Evolutionary conservation across 1,140 invertebrate species (phyloP).

Genomic region (Anoplophora glabripennis): DNA sequence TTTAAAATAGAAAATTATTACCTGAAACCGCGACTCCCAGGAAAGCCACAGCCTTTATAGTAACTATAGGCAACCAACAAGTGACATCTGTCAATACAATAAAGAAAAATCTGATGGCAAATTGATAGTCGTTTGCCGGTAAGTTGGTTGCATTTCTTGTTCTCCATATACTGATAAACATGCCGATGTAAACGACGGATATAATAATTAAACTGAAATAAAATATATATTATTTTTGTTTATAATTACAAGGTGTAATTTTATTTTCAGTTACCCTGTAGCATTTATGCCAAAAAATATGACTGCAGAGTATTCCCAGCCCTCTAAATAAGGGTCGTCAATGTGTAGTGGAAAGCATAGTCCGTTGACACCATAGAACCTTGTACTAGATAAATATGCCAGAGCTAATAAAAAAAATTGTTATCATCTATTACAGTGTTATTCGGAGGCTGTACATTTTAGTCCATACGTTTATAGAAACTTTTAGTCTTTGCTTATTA

Average conservation of each 20-base stretch:
- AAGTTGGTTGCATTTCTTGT: conserved; percentile 61
- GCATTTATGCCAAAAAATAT: conserved; percentile 70
- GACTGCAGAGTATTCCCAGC: conserved; percentile 75
- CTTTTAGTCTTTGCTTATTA: too few species aligned
- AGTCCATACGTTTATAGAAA: too few species aligned
- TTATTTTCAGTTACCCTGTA: conserved; percentile 50
- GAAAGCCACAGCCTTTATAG: conserved; percentile 65
- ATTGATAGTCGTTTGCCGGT: conserved; percentile 62
- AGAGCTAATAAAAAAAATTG: conserved; percentile 51
- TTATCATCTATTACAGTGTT: too few species aligned
- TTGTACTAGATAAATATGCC: conserved; percentile 60
- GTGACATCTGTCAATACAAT: conserved; percentile 72
- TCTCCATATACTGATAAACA: conserved; percentile 64
- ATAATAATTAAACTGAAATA: conserved; percentile 60
- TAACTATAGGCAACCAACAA: conserved; percentile 74
- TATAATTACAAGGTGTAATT: neutral
- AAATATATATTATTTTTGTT: conserved; percentile 7
- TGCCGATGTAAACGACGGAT: conserved; percentile 59
- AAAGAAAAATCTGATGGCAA: conserved; percentile 71
- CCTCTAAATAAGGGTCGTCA: conserved; percentile 64
- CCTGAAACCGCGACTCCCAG: conserved; percentile 54
- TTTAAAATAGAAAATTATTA: neutral
- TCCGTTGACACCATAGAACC: conserved; percentile 68
- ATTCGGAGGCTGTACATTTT: too few species aligned
- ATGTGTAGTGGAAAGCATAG: conserved; percentile 75